These are phyloP conservation scores for Pachyuromys duprasi DNA, from an alignment of 2,797 vertebrate genomes.

Conservation along the genomic window DNA sequence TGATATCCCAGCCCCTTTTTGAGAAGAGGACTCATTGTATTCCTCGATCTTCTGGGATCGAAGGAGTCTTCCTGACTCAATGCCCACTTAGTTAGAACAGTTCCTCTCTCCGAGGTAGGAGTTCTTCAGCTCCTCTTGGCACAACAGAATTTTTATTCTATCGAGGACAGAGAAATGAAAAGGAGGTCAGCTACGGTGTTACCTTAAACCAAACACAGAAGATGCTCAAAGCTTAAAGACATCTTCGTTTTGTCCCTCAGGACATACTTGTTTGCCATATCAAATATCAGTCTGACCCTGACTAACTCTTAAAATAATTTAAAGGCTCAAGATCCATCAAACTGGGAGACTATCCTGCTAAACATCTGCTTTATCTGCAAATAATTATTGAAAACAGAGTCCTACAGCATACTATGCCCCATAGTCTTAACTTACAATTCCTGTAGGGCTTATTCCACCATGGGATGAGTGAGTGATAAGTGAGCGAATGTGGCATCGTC, in stretches of 20 bases:
- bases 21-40: neutral
- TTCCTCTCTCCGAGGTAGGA: neutral
- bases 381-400: neutral
- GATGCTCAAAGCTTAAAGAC: neutral
- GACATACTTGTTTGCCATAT: neutral
- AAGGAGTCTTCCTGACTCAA: neutral
- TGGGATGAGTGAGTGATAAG: neutral
- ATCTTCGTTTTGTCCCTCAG: neutral
- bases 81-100: neutral
- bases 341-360: neutral
- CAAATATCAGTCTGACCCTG: neutral
- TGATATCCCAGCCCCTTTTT: neutral
- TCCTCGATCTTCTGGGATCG: neutral
- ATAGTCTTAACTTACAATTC: neutral
- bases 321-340: neutral
- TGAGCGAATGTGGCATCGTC: accelerated
- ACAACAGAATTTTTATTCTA: neutral
- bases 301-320: slow-evolving; percentile 29
- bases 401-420: neutral
- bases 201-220: neutral
- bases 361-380: neutral
- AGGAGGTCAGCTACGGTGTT: neutral
- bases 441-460: neutral
- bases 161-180: neutral
- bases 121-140: neutral